A percentile compares a stretch with the other conserved stretches of the same genome.
Conservation (phyloP, 2,113 vertebrate species). For the Scomber japonicus region DNA sequence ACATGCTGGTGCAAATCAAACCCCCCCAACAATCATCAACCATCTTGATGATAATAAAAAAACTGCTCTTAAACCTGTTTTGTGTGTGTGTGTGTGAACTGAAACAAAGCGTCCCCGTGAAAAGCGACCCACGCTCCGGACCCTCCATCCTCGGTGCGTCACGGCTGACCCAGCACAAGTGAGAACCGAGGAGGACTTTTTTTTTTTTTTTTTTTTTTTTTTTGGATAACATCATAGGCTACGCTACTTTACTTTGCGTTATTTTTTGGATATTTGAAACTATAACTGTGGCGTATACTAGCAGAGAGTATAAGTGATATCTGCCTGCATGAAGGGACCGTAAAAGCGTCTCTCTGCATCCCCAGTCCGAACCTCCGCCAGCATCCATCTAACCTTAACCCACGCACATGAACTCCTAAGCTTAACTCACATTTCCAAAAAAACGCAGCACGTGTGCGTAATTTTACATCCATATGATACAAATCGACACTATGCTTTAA, state of each 20-base stretch:
- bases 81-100: neutral
- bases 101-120: conserved; percentile 57
- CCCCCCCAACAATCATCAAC: rapidly evolving
- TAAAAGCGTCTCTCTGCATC: conserved; percentile 34
- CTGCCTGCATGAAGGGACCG: neutral
- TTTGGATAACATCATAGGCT: neutral
- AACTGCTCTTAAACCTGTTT: neutral
- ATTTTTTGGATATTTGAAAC: neutral
- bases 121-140: conserved; percentile 27
- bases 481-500: neutral
- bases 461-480: neutral
- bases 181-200: conserved; percentile 16
- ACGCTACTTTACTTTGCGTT: neutral
- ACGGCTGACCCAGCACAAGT: conserved; percentile 44
- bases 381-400: conserved; percentile 38
- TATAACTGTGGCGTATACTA: neutral
- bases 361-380: conserved; percentile 24
- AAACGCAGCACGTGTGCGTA: neutral
- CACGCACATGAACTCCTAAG: neutral
- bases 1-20: neutral
- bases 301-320: neutral
- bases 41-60: neutral
- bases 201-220: too few species aligned
- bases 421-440: neutral
- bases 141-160: conserved; percentile 61